Evolutionary conservation across 2,113 vertebrate species (phyloP).

Genomic region (Galeopterus variegatus): DNA sequence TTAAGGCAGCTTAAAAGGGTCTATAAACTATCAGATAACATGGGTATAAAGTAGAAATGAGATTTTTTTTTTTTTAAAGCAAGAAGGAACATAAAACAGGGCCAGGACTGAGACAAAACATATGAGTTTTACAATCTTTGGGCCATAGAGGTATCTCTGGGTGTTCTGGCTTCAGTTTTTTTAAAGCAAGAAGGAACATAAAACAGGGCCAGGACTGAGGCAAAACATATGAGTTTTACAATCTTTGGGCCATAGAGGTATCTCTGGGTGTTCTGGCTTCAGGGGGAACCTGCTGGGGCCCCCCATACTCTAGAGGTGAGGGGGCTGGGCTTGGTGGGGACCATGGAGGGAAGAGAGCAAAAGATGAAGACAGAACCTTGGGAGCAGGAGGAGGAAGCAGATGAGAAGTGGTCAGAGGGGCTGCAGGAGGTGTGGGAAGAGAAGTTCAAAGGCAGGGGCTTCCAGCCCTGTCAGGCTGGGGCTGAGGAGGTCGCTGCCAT

Average conservation of each 20-base stretch:
- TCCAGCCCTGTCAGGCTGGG: background rate
- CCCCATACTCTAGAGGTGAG: background rate
- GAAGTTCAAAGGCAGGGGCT: background rate
- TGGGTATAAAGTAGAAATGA: slow-evolving; percentile 11
- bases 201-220: background rate
- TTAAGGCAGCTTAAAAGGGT: slow-evolving; percentile 13
- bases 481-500: background rate
- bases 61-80: background rate
- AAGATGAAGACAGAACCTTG: background rate
- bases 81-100: background rate
- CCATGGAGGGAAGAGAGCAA: background rate
- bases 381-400: background rate
- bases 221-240: background rate
- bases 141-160: background rate
- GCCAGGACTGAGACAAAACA: background rate
- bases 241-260: background rate
- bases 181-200: background rate
- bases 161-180: background rate
- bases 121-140: background rate
- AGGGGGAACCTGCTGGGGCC: background rate
- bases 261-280: background rate
- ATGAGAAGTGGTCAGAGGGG: background rate
- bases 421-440: background rate
- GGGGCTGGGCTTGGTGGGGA: background rate
- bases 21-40: slow-evolving; percentile 35